Base-by-base conservation (phyloP, 1,140 invertebrate genomes). In the Chionoecetes opilio region DNA sequence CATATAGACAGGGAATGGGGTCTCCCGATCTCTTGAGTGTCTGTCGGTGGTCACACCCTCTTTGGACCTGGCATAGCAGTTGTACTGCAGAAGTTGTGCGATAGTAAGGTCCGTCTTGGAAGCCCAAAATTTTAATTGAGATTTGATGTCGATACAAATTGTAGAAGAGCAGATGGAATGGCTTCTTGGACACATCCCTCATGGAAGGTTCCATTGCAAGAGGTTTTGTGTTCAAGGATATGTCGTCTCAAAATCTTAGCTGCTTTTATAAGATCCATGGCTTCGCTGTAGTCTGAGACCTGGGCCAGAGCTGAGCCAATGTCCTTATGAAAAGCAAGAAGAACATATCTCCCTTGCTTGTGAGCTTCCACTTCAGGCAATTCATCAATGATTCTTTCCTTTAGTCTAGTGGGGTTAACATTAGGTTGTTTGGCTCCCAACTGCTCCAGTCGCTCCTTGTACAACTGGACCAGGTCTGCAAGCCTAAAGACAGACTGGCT, bases 251-350 rank as follows among this genome's bases (percentile, higher is more conserved):
- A 6, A 17, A 41, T 63, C 11, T 75, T 32, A 92, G 93, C 88
- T 75, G 93, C 41, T 63, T 89, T 94, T 11, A 29, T 37, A 1
- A 94, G 31, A 26, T 5, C 3, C 11, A 94, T 92, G 29, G 88
- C 86, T 92, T 94, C 93, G 14, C 14, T 11, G 14, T 91, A 91
- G 3, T 63, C 75, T 38, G 3, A 53, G 21, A 26, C 85, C 26
- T 53, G 21, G 34, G 93, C 41, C 6, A 94, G n/a, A 82, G 75
- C 29, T 9, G 53, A 38, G 5, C 93, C 75, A 8, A 75, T 32
- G 75, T 94, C 87, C 26, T 93, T 94, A 26, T 91, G 9, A 53
- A 94, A 92, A 17, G 88, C 41, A 3, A 94, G 17, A 5, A 94
- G 37, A 37, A 94, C 88, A 91, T 92, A 87, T 6, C 37, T 5